These are phyloP conservation scores for Sitodiplosis mosellana DNA, from an alignment of 1,140 invertebrate species.

Conservation along the genomic window DNA sequence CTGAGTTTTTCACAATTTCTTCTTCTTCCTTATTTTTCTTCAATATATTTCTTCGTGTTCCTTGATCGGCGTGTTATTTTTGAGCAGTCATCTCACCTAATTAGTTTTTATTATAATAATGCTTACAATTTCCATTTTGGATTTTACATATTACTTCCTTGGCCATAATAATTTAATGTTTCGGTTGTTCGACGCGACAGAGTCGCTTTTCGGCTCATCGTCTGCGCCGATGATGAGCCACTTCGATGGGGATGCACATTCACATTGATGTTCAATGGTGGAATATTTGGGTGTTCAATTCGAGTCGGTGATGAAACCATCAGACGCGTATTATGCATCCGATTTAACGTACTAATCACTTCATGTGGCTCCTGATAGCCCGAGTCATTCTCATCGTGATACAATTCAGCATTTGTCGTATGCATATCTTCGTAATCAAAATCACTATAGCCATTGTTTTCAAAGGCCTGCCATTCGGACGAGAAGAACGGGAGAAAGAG, in stretches of 20 bases:
- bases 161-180: constrained; percentile 18
- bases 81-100: too few species aligned
- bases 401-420: constrained; percentile 50
- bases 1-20: too few species aligned
- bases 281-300: constrained; percentile 61
- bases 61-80: too few species aligned
- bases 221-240: constrained; percentile 12
- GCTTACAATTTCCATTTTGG: too few species aligned
- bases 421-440: constrained; percentile 45
- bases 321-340: constrained; percentile 24
- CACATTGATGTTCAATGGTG: constrained; percentile 39
- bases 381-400: constrained; percentile 38
- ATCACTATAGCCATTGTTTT: constrained; percentile 54
- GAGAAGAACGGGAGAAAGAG: background rate
- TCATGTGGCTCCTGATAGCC: constrained; percentile 28
- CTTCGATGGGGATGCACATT: constrained; percentile 31
- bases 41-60: too few species aligned
- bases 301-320: constrained; percentile 56
- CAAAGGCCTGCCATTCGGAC: constrained; percentile 35
- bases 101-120: too few species aligned
- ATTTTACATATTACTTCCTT: too few species aligned
- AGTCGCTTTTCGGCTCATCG: constrained; percentile 31
- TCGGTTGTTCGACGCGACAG: constrained; percentile 39
- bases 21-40: too few species aligned
- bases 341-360: constrained; percentile 28